These are phyloP conservation scores for Teleogryllus occipitalis DNA, from an alignment of 1,140 invertebrate species.

Conservation along the genomic window DNA sequence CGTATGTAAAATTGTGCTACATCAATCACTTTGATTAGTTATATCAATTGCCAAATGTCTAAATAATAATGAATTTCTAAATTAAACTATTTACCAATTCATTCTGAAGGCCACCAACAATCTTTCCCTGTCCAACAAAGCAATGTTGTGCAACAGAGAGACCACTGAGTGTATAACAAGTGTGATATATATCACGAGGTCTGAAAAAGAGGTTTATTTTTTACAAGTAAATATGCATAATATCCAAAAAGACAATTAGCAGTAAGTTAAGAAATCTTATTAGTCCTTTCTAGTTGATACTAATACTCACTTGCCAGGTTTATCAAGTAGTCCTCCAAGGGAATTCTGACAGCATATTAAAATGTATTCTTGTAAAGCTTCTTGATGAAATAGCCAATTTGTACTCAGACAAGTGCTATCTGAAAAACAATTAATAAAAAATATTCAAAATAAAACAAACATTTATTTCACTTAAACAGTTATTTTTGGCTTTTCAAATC, in stretches of 20 bases:
- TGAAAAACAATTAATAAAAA: background rate
- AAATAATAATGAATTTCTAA: too few relatives aligned
- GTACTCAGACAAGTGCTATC: conserved; percentile 30
- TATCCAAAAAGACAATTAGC: conserved; percentile 23
- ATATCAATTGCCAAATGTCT: too few relatives aligned
- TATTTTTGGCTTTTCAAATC: background rate
- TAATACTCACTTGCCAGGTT: conserved; percentile 79
- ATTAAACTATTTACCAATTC: conserved; percentile 44
- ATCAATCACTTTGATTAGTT: too few relatives aligned
- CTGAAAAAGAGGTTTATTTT: conserved; percentile 40
- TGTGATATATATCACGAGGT: conserved; percentile 87
- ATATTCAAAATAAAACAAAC: background rate
- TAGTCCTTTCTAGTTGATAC: background rate
- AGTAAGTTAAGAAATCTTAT: background rate
- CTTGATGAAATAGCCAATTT: conserved; percentile 68
- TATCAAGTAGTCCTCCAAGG: conserved; percentile 90
- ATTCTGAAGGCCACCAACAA: conserved; percentile 51
- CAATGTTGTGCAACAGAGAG: conserved; percentile 87
- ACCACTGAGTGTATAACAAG: conserved; percentile 93
- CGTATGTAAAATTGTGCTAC: too few relatives aligned
- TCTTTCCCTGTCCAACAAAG: conserved; percentile 39
- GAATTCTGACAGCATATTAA: conserved; percentile 83
- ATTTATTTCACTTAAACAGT: background rate
- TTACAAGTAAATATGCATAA: conserved; percentile 15
- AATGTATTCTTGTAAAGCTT: conserved; percentile 90